Conservation (phyloP, 2,797 vertebrate species). For the Mormyrops attenuatus region DNA sequence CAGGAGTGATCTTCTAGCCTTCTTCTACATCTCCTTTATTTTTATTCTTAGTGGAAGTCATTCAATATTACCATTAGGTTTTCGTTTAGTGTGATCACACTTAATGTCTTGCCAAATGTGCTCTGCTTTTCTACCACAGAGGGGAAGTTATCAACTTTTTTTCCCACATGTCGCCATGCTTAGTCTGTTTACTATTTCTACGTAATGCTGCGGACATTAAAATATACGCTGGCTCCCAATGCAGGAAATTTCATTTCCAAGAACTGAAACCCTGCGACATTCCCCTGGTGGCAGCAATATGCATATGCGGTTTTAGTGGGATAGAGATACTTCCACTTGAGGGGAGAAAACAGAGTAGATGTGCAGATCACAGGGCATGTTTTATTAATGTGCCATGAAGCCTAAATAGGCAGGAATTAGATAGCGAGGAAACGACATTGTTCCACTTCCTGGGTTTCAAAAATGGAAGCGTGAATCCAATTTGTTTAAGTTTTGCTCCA, state of each 20-base stretch:
- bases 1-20: conserved; percentile 48
- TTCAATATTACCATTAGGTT: conserved; percentile 53
- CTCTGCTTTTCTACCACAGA: conserved; percentile 45
- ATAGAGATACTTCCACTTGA: not conserved
- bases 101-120: conserved; percentile 59
- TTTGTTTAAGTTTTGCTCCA: not conserved
- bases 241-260: conserved; percentile 35
- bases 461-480: not conserved
- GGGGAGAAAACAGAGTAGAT: not conserved
- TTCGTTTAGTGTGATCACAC: conserved; percentile 45
- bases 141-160: conserved; percentile 16
- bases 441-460: conserved; percentile 9
- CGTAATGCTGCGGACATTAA: conserved; percentile 56
- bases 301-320: not conserved
- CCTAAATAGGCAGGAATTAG: not conserved
- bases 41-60: conserved; percentile 51
- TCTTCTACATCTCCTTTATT: conserved; percentile 32
- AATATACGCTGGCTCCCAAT: conserved; percentile 56
- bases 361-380: not conserved
- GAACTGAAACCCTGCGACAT: not conserved
- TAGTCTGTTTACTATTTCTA: conserved; percentile 46
- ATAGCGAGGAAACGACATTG: conserved; percentile 10
- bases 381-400: not conserved
- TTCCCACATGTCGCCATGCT: conserved; percentile 45
- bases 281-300: not conserved